Evolutionary conservation across 2,113 vertebrate genomes (phyloP).

Genomic region (Neomonachus schauinslandi): DNA sequence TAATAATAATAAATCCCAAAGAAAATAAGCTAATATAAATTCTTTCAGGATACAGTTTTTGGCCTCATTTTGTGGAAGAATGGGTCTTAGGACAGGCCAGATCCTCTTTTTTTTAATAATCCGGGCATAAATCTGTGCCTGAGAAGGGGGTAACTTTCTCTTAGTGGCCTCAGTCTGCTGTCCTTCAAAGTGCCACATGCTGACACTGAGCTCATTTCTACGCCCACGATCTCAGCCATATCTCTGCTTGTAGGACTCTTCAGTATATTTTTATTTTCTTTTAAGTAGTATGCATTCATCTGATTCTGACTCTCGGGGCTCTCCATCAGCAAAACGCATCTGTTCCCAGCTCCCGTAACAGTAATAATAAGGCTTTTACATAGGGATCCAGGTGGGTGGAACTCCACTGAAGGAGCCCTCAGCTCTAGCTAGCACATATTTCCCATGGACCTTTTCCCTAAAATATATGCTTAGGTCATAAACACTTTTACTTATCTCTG

Average conservation of each 20-base stretch:
- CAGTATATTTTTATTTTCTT: not conserved
- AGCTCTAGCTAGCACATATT: not conserved
- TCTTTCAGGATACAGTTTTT: not conserved
- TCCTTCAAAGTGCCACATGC: not conserved
- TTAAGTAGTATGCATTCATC: not conserved
- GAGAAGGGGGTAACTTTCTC: accelerated
- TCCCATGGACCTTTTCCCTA: not conserved
- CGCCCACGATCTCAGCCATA: accelerated
- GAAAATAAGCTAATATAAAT: not conserved
- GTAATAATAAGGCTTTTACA: not conserved
- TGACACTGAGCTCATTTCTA: accelerated
- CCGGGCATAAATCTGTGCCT: not conserved
- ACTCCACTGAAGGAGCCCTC: not conserved
- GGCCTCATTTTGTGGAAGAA: not conserved
- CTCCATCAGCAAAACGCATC: not conserved
- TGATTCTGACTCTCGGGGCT: not conserved
- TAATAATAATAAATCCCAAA: not conserved
- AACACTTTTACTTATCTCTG: not conserved
- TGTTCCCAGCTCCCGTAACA: not conserved
- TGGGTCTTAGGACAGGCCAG: accelerated
- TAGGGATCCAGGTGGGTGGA: accelerated
- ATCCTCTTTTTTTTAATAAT: not conserved
- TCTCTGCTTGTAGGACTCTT: not conserved
- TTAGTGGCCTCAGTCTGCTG: accelerated
- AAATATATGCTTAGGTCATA: not conserved